Percentiles rank a stretch among this genome's conserved stretches.
Evolutionary conservation across 2,888 invertebrate species (phyloP).

Genomic region (Campaea margaritaria): DNA sequence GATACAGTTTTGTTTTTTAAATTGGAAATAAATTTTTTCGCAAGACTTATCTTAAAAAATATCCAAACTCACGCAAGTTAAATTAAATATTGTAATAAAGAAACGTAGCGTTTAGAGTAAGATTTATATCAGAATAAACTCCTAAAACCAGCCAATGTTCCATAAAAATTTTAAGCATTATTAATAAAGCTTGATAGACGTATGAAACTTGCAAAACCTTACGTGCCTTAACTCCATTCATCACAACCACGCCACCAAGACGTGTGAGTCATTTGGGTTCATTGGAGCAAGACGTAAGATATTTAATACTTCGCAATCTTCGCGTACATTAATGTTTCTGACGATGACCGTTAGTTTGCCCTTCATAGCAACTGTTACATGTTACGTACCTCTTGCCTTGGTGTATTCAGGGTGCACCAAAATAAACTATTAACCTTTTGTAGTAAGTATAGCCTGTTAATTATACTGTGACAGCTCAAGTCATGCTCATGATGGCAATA

Average conservation of each 20-base stretch:
- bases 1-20: too few species aligned
- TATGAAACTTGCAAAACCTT: slow-evolving; percentile 11
- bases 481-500: slow-evolving; percentile 45
- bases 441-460: not conserved
- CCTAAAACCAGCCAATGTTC: not conserved
- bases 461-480: slow-evolving; percentile 12
- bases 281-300: slow-evolving; percentile 17
- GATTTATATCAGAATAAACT: not conserved
- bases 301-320: slow-evolving; percentile 18
- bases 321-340: slow-evolving; percentile 7
- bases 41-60: too few species aligned
- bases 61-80: too few species aligned
- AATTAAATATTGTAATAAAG: too few species aligned
- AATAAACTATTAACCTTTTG: not conserved
- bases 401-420: too few species aligned
- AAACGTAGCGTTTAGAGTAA: not conserved
- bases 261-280: slow-evolving; percentile 19
- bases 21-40: too few species aligned
- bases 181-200: not conserved
- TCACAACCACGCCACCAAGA: slow-evolving; percentile 13
- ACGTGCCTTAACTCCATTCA: slow-evolving; percentile 21
- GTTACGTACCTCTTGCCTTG: too few species aligned
- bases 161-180: slow-evolving; percentile 6
- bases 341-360: slow-evolving; percentile 2
- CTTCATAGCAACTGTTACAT: too few species aligned